A percentile compares a stretch with the other conserved stretches of the same genome.
Evolutionary conservation across 2,797 vertebrate species (phyloP).

Genomic region (Lutjanus argentimaculatus): DNA sequence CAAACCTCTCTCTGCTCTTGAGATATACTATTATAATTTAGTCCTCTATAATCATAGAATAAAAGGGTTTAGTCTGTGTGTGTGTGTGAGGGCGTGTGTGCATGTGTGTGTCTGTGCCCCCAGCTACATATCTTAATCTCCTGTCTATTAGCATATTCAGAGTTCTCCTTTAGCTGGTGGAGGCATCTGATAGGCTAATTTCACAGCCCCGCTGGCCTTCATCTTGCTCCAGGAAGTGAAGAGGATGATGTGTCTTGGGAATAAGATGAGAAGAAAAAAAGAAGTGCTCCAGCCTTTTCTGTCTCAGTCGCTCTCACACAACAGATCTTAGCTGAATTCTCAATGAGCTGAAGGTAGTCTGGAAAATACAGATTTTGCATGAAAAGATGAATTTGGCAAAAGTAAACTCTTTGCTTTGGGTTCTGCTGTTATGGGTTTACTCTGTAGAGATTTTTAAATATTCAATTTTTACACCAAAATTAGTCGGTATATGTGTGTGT

Average conservation of each 20-base stretch:
- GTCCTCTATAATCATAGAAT: slow-evolving; percentile 64
- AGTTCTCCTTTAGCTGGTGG: slow-evolving; percentile 62
- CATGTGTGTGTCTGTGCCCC: slow-evolving; percentile 48
- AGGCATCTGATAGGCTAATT: slow-evolving; percentile 77
- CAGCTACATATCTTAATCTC: slow-evolving; percentile 79
- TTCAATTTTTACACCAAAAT: no score
- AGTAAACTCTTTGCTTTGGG: background rate
- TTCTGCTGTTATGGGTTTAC: background rate
- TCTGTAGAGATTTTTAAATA: background rate
- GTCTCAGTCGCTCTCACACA: slow-evolving; percentile 17
- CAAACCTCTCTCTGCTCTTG: slow-evolving; percentile 39
- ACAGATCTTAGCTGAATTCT: slow-evolving; percentile 35
- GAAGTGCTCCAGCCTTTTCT: slow-evolving; percentile 27
- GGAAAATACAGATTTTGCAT: slow-evolving; percentile 12
- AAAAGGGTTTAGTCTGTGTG: slow-evolving; percentile 40
- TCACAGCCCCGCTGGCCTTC: slow-evolving; percentile 69
- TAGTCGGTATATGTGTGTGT: no score
- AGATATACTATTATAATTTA: slow-evolving; percentile 62
- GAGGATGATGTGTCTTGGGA: slow-evolving; percentile 60
- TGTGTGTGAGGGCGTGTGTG: slow-evolving; percentile 16
- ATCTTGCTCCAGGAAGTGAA: slow-evolving; percentile 66
- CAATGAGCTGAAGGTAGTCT: slow-evolving; percentile 26
- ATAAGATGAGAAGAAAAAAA: slow-evolving; percentile 53
- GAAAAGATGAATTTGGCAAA: slow-evolving; percentile 27
- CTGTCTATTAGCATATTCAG: slow-evolving; percentile 79